These are phyloP conservation scores for Strix occidentalis DNA, from an alignment of 2,797 vertebrate genomes.

Conservation along the genomic window DNA sequence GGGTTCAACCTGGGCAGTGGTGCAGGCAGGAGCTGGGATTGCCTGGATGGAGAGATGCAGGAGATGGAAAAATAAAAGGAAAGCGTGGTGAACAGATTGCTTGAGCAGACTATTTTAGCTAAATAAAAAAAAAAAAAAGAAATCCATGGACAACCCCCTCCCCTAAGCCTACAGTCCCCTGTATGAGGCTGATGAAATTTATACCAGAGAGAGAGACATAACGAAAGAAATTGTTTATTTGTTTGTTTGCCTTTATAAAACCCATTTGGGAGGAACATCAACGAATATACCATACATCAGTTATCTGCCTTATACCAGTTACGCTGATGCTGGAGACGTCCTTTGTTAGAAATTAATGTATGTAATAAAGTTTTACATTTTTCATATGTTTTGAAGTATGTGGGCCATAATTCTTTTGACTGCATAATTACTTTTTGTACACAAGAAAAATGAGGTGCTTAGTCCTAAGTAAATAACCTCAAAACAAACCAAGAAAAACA, in stretches of 20 bases:
- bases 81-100: background rate
- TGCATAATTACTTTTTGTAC: slow-evolving; percentile 84
- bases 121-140: background rate
- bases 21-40: background rate
- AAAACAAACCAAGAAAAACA: slow-evolving; percentile 79
- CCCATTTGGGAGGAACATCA: slow-evolving; percentile 80
- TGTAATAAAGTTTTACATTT: slow-evolving; percentile 86
- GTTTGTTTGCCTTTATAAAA: slow-evolving; percentile 80
- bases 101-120: slow-evolving; percentile 48
- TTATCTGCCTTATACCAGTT: slow-evolving; percentile 77
- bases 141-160: background rate
- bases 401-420: slow-evolving; percentile 81
- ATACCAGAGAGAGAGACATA: slow-evolving; percentile 70
- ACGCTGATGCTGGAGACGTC: slow-evolving; percentile 73
- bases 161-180: slow-evolving; percentile 15
- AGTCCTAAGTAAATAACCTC: slow-evolving; percentile 81
- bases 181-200: slow-evolving; percentile 71
- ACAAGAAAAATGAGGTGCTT: slow-evolving; percentile 84
- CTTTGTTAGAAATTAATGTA: slow-evolving; percentile 84
- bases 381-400: slow-evolving; percentile 84
- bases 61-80: background rate
- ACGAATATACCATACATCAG: slow-evolving; percentile 73
- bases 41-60: background rate
- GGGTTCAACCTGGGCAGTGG: background rate
- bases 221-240: slow-evolving; percentile 82